Conservation (phyloP, 2,797 vertebrate species). For the Eremophila alpestris region DNA sequence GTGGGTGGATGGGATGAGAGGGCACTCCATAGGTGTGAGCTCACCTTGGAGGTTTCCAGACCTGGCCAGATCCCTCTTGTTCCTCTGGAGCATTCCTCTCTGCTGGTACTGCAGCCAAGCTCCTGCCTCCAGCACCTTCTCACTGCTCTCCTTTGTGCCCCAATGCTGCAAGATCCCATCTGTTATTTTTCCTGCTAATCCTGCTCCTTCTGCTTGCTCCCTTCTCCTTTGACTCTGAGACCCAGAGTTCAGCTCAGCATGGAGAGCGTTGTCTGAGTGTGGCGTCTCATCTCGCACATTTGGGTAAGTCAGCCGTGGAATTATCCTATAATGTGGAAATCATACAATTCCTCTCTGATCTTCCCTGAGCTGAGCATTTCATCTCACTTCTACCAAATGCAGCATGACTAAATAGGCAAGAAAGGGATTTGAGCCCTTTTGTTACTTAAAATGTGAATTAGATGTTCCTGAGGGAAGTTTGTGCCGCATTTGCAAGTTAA, state of each 20-base stretch:
- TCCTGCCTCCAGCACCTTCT: background rate
- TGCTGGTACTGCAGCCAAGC: background rate
- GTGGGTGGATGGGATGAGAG: rapidly evolving
- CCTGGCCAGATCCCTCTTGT: rapidly evolving
- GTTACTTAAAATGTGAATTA: slow-evolving; percentile 70
- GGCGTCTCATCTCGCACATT: background rate
- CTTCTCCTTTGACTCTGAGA: background rate
- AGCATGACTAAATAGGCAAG: slow-evolving; percentile 72
- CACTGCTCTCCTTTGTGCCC: background rate
- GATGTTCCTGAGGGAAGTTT: slow-evolving; percentile 66
- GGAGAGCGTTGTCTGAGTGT: background rate
- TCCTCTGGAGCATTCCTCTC: background rate
- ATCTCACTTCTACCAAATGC: slow-evolving; percentile 67
- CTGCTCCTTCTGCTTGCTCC: background rate
- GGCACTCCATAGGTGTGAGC: background rate
- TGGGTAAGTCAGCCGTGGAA: slow-evolving; percentile 67
- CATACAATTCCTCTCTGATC: slow-evolving; percentile 71
- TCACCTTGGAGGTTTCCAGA: rapidly evolving
- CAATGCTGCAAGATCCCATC: background rate
- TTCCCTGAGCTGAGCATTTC: slow-evolving; percentile 68
- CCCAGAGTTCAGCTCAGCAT: background rate
- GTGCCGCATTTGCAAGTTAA: slow-evolving; percentile 55
- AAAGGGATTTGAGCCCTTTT: slow-evolving; percentile 66
- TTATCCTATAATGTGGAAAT: slow-evolving; percentile 70
- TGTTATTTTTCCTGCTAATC: background rate